Evolutionary conservation across 2,113 vertebrate genomes (phyloP), one percentile per base, ranked within the genome.

Genomic region (Coptodon rendalli): DNA sequence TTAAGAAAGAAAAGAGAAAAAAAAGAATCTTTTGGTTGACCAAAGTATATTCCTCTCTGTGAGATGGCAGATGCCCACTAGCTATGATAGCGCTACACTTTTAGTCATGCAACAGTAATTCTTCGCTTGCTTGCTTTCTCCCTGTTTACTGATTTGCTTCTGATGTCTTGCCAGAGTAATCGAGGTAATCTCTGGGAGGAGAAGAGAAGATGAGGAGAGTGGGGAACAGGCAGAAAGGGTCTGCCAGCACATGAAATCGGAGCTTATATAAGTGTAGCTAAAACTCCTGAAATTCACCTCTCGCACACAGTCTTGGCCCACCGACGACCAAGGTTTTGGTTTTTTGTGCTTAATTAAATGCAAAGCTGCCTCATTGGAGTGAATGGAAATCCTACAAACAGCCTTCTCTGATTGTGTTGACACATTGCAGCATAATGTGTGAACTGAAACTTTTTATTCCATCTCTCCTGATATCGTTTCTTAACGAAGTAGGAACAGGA

Each of bases 131-230:
- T 85, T 84, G 87, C 61, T 85, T 85, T 86, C 52, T 87, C 43
- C 86, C 45, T 48, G 76, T 88, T 92, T 88, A 76, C 85, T 79
- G 66, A 87, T 94, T 93, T 91, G 54, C 73, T 73, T 95, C 84
- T 92, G 87, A 95, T 92, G 94, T 90, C 86, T 87, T 92, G 89
- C 91, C 91, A 94, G 89, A 91, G 94, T 87, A 92, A 92, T 95
- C 81, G 85, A 92, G 93, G 93, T 92, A 95, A 95, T 95, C 93
- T 92, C 90, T 81, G 83, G 82, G 82, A 90, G 53, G 80, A 71
- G 83, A 90, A 83, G 86, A 91, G 36, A 56, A 82, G 82, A 89
- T 86, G 82, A 87, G 61, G 34, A 91, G 86, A 61, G 89, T 85
- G 85, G 85, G 84, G 81, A 91, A 87, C 43, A 89, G 54, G 27